Conservation (phyloP, 35 echinoderm and acorn worm genomes). For the Chiridota heheva region DNA sequence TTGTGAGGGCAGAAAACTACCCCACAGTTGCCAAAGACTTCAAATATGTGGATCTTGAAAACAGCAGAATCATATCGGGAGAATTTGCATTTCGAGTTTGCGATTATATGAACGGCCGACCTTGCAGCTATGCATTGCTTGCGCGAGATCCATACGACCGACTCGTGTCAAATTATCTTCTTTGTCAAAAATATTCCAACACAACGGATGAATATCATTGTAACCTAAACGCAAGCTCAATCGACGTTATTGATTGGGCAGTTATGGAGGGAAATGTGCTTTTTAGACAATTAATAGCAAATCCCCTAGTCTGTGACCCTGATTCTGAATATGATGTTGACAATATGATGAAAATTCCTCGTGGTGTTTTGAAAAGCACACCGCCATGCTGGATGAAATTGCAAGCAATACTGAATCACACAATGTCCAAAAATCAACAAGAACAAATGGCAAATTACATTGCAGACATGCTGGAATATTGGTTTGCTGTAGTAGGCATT, state of each 20-base stretch:
- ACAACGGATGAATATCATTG: not conserved
- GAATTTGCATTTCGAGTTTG: constrained; percentile 12
- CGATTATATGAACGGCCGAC: not conserved
- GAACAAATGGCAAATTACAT: not conserved
- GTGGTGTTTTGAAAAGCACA: too few species aligned
- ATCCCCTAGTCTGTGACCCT: not conserved
- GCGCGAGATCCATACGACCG: constrained; percentile 10
- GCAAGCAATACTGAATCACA: not conserved
- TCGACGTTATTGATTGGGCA: not conserved
- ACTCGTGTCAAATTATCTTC: not conserved
- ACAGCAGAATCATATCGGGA: too few species aligned
- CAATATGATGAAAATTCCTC: not conserved
- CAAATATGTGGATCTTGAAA: too few species aligned
- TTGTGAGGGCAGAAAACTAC: too few species aligned
- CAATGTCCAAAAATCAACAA: not conserved
- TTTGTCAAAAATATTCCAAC: not conserved
- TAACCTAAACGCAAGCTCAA: not conserved
- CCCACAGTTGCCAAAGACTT: too few species aligned
- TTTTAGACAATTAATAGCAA: not conserved
- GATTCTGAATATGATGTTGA: not conserved
- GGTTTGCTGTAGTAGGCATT: constrained; percentile 8
- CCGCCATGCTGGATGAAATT: not conserved
- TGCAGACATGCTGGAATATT: not conserved
- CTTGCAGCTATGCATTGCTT: not conserved
- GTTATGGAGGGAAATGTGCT: not conserved